These are phyloP conservation scores for Acanthaster planci DNA, from an alignment of 35 echinoderm and acorn worm species.

Conservation along the genomic window DNA sequence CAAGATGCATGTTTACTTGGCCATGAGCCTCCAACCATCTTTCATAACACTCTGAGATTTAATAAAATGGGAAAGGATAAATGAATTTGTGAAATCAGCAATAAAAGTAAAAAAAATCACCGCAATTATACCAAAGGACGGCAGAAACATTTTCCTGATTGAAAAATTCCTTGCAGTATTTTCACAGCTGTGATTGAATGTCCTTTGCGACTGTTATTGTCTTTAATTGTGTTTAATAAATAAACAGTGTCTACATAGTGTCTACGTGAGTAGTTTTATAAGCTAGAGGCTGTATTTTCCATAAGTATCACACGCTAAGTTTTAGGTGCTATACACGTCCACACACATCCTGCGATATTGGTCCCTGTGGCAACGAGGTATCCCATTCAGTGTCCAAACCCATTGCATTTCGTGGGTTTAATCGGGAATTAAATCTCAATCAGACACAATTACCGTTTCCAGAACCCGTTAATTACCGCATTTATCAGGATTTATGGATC, in stretches of 20 bases:
- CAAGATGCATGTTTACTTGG: too few relatives aligned
- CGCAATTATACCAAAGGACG: too few relatives aligned
- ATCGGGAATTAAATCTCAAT: conserved; percentile 21
- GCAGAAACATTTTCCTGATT: neutral
- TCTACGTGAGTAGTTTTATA: neutral
- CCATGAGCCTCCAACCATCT: too few relatives aligned
- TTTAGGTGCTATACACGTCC: neutral
- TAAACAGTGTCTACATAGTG: neutral
- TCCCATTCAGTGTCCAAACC: neutral
- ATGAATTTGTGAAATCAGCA: too few relatives aligned
- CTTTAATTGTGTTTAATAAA: conserved; percentile 18
- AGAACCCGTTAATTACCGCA: conserved; percentile 29
- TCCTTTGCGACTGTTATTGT: neutral
- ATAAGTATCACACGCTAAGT: neutral
- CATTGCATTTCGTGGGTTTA: neutral
- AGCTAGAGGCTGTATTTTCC: neutral
- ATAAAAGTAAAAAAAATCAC: too few relatives aligned
- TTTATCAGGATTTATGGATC: conserved; percentile 1
- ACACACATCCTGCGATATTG: too few relatives aligned
- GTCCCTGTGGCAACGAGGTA: neutral
- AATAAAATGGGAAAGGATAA: too few relatives aligned
- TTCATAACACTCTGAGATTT: too few relatives aligned
- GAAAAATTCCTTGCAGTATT: conserved; percentile 8
- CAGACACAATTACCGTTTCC: conserved; percentile 16
- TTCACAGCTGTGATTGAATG: conserved; percentile 2